Evolutionary conservation across 1,140 invertebrate species (phyloP).

Genomic region (Reticulitermes speratus): DNA sequence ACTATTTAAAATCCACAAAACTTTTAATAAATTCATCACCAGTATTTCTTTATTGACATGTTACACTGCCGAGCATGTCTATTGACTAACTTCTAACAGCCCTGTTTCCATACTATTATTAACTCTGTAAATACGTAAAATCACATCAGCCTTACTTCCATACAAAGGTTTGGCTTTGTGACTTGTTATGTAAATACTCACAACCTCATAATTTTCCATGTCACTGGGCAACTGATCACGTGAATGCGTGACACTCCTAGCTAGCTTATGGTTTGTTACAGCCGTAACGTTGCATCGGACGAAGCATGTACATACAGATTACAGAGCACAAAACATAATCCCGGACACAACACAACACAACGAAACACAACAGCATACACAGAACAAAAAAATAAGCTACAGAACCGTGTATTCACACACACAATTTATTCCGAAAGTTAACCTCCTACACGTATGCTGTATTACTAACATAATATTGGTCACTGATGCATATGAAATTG

Average conservation of each 20-base stretch:
- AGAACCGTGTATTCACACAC: neutral
- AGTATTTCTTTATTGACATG: neutral
- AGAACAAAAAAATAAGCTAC: neutral
- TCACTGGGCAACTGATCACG: neutral
- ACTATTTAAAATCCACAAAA: too few relatives aligned
- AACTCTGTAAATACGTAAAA: neutral
- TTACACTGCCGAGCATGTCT: neutral
- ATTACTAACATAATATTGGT: neutral
- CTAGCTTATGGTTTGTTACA: neutral
- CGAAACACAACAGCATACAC: too few relatives aligned
- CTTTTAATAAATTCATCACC: neutral
- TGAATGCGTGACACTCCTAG: neutral
- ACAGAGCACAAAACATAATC: neutral
- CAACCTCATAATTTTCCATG: constrained; percentile 6
- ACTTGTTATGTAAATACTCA: neutral
- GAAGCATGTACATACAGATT: neutral
- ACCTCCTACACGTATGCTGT: neutral
- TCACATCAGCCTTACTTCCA: neutral
- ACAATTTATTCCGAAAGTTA: neutral
- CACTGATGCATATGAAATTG: neutral
- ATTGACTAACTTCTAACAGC: neutral
- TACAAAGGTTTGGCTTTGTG: neutral
- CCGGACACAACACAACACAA: too few relatives aligned
- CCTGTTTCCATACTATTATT: neutral
- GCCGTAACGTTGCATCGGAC: neutral